A percentile compares a stretch with the other conserved stretches of the same genome.
phyloP scores from a whole-genome alignment of 1,140 invertebrate species.

The Drosophila nannoptera region DNA sequence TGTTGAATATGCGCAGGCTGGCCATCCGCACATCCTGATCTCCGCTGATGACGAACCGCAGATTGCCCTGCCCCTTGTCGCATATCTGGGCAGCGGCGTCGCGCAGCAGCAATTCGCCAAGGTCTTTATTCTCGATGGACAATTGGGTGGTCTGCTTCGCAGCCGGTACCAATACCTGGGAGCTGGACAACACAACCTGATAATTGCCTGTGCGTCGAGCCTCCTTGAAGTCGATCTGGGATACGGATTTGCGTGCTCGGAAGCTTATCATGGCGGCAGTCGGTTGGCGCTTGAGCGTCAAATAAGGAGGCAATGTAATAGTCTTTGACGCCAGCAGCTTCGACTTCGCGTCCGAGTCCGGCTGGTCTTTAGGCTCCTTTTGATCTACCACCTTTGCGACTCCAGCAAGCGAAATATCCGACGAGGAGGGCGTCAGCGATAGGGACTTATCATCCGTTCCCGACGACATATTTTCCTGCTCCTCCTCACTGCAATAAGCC shows the following conservation, averaged over 20 bases:
- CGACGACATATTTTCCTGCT: constrained; percentile 25
- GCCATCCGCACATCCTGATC: constrained; percentile 61
- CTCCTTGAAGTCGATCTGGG: constrained; percentile 75
- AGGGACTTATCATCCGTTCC: constrained; percentile 22
- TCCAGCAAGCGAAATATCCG: constrained; percentile 42
- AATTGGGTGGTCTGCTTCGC: not conserved
- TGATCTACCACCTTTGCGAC: not conserved
- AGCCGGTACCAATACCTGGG: constrained; percentile 10
- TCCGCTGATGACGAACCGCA: constrained; percentile 42
- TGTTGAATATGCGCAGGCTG: constrained; percentile 68
- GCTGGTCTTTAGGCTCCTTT: not conserved
- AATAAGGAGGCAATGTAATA: constrained; percentile 27
- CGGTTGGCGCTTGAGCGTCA: constrained; percentile 57
- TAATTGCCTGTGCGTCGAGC: constrained; percentile 56
- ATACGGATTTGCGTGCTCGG: constrained; percentile 61
- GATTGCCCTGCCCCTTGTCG: constrained; percentile 18
- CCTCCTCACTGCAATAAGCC: constrained; percentile 8
- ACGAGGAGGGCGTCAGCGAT: constrained; percentile 59
- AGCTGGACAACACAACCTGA: constrained; percentile 48
- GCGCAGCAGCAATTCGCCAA: constrained; percentile 35
- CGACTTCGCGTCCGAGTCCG: not conserved
- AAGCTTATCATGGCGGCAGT: constrained; percentile 57
- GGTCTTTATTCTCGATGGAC: constrained; percentile 27
- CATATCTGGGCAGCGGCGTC: constrained; percentile 38
- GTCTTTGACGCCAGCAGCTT: constrained; percentile 1